phyloP scores from a whole-genome alignment of 2,888 invertebrate species.

The Willowsia nigromaculata region DNA sequence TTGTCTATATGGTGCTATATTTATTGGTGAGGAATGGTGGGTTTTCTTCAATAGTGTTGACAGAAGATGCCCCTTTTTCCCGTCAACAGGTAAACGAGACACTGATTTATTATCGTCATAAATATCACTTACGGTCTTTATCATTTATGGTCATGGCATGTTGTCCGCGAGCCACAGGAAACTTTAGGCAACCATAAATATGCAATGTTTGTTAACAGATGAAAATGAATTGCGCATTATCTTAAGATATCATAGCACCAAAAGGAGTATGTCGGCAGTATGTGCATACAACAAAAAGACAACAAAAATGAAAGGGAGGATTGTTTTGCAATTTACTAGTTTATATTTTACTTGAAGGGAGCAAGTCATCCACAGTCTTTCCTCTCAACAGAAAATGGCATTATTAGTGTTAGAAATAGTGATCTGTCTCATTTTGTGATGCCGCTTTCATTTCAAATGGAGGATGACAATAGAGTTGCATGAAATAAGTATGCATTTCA shows the following conservation, averaged over 20 bases:
- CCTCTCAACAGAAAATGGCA: too few species aligned
- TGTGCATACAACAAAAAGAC: too few species aligned
- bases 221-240: not conserved
- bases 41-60: constrained; percentile 13
- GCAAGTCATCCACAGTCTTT: too few species aligned
- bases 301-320: too few species aligned
- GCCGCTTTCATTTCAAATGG: not conserved
- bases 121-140: constrained; percentile 57
- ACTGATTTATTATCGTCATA: constrained; percentile 55
- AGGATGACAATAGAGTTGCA: not conserved
- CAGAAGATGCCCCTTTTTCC: constrained; percentile 18
- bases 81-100: constrained; percentile 63
- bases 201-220: not conserved
- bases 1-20: constrained; percentile 23
- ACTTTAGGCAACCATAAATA: not conserved
- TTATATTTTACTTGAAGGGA: too few species aligned
- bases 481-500: too few species aligned
- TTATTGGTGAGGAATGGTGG: constrained; percentile 23
- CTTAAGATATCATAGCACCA: too few species aligned
- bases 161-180: not conserved
- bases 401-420: too few species aligned
- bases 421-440: not conserved
- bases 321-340: too few species aligned
- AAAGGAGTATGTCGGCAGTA: too few species aligned
- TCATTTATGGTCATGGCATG: not conserved